phyloP scores from a whole-genome alignment of 2,888 invertebrate genomes.

The Campoplex capitator region DNA sequence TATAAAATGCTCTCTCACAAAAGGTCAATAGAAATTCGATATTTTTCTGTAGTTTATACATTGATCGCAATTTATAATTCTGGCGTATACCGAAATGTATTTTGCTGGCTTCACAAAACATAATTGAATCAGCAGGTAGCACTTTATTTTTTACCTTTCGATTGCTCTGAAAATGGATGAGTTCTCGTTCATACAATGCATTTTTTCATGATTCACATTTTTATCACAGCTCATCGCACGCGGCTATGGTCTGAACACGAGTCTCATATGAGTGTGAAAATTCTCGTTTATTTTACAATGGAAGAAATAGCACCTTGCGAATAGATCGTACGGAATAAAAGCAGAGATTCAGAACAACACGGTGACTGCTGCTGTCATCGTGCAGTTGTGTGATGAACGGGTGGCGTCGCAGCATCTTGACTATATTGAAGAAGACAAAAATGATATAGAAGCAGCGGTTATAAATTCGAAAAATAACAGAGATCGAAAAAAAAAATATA shows the following conservation, averaged over 20 bases:
- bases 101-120: not conserved
- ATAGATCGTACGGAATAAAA: not conserved
- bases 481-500: not conserved
- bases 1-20: not conserved
- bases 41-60: not conserved
- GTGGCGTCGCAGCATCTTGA: not conserved
- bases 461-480: slow-evolving; percentile 10
- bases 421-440: not conserved
- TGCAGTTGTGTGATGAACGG: not conserved
- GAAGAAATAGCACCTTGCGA: no score
- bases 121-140: not conserved
- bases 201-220: no score
- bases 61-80: not conserved
- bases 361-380: not conserved
- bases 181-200: no score
- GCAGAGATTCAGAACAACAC: no score
- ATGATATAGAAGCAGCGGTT: slow-evolving; percentile 3
- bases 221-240: no score
- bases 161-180: not conserved
- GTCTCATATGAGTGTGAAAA: no score
- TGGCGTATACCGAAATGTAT: not conserved
- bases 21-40: not conserved
- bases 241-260: no score
- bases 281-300: no score
- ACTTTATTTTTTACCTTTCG: not conserved